phyloP scores from a whole-genome alignment of 1,140 invertebrate species.

The Cotesia chilonis region DNA sequence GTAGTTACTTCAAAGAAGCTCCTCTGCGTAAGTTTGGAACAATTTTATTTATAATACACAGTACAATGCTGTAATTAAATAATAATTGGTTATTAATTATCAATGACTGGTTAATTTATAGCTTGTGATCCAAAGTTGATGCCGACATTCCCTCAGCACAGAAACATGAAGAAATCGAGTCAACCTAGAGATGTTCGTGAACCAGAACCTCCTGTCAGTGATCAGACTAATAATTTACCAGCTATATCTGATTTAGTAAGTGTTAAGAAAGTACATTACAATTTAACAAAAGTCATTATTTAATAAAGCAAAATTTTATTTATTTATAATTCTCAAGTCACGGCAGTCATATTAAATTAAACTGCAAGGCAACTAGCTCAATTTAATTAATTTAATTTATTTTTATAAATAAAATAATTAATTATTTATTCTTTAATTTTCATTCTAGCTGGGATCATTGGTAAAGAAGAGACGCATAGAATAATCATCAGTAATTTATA shows the following conservation, averaged over 20 bases:
- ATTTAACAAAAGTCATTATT: no score
- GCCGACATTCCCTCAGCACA: slow-evolving; percentile 96
- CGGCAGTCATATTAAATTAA: no score
- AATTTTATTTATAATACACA: not conserved
- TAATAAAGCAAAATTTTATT: no score
- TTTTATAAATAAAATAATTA: slow-evolving; percentile 3
- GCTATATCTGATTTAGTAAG: slow-evolving; percentile 79
- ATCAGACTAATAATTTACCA: slow-evolving; percentile 77
- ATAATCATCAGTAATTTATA: slow-evolving; percentile 42
- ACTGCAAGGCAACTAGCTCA: no score
- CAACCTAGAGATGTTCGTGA: slow-evolving; percentile 65
- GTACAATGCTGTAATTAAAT: slow-evolving; percentile 14
- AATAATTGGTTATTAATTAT: slow-evolving; percentile 20
- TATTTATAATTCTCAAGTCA: no score
- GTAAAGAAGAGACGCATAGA: slow-evolving; percentile 77
- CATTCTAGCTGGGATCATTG: slow-evolving; percentile 72
- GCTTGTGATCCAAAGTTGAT: slow-evolving; percentile 95
- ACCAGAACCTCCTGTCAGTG: slow-evolving; percentile 69
- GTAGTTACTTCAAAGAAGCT: slow-evolving; percentile 94
- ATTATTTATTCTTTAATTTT: slow-evolving; percentile 36
- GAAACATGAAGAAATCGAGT: slow-evolving; percentile 78
- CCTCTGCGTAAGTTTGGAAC: slow-evolving; percentile 82
- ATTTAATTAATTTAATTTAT: no score
- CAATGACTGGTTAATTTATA: slow-evolving; percentile 55
- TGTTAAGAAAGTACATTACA: slow-evolving; percentile 2